These are phyloP conservation scores for Paraplagusia blochii DNA, from an alignment of 2,113 vertebrate species.

Conservation along the genomic window DNA sequence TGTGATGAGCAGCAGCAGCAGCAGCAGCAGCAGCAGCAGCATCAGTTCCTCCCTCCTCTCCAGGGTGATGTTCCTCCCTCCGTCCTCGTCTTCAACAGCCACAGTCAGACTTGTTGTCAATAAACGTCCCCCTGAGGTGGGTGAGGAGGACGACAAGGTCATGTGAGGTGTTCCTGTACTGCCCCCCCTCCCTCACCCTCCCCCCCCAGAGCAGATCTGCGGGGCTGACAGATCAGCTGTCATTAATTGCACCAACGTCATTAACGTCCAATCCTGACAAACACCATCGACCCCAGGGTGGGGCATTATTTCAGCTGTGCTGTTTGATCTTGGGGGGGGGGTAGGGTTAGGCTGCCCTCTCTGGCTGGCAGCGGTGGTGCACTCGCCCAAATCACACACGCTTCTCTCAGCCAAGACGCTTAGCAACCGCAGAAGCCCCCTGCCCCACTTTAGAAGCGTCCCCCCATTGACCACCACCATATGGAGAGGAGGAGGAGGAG, in stretches of 20 bases:
- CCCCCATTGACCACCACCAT: conserved; percentile 42
- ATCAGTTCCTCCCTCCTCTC: conserved; percentile 56
- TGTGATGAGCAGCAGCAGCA: conserved; percentile 51
- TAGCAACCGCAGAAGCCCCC: conserved; percentile 62
- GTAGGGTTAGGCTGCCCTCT: conserved; percentile 55
- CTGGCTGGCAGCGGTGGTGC: conserved; percentile 50
- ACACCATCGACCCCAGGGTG: conserved; percentile 61
- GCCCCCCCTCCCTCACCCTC: too few relatives aligned
- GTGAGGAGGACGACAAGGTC: conserved; percentile 70
- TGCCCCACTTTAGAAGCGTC: conserved; percentile 31
- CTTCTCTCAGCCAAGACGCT: conserved; percentile 55
- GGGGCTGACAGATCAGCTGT: too few relatives aligned
- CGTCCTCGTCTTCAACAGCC: conserved; percentile 41
- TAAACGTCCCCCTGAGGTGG: conserved; percentile 47
- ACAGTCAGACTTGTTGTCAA: conserved; percentile 47
- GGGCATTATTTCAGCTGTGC: conserved; percentile 75
- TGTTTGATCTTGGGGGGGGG: conserved; percentile 20
- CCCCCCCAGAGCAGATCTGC: conserved; percentile 30
- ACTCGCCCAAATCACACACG: conserved; percentile 52
- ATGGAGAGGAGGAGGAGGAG: too few relatives aligned
- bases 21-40: conserved; percentile 64
- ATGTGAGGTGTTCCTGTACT: conserved; percentile 61
- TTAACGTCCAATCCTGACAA: conserved; percentile 69
- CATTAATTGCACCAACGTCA: conserved; percentile 31
- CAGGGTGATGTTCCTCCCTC: conserved; percentile 20